Evolutionary conservation across 2,888 invertebrate species (phyloP), one percentile per base, ranked within the genome.

Genomic region (Melanostoma mellinum): DNA sequence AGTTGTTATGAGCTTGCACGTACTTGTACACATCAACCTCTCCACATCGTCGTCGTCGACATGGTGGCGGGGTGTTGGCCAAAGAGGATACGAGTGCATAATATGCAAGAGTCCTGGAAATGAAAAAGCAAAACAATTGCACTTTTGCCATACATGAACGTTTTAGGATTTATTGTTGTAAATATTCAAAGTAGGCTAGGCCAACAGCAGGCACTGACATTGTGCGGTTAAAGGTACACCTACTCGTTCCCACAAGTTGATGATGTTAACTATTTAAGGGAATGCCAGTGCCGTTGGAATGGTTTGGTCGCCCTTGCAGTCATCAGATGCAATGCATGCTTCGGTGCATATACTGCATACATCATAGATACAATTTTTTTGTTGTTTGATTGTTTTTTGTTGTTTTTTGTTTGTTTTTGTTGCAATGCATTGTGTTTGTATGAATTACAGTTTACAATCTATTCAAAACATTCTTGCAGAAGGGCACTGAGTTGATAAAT

Each of bases 51-150:
- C 20, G 20, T 20, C 20, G 20, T 20, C 20, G 20, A 20, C 20
- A 20, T 20, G 20, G 20, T 20, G 20, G 20, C 20, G 20, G 20
- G 20, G 20, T 20, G 20, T 20, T 52, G 44, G 35, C 8, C 58
- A n/a, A 55, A 63, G 30, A 55, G 56, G 63, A 53, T 68, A 52
- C 33, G 44, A 56, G 33, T 9, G 8, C n/a, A 44, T 58, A 20
- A 67, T 61, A 33, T 48, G 6, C 36, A 56, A 6, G 10, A 75
- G 53, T 60, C 6, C 76, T 76, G 65, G 48, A 81, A 76, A 55
- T 76, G 81, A 81, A 81, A 77, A 82, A 73, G 68, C 77, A 77
- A 77, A 76, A 78, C 81, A 82, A 82, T 82, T 78, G 68, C 68
- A 78, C 73, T 78, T 76, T 61, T 67, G 68, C 61, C 60, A 20